These are phyloP conservation scores for Chloroclysta siterata DNA, from an alignment of 2,888 invertebrate species.

Conservation along the genomic window DNA sequence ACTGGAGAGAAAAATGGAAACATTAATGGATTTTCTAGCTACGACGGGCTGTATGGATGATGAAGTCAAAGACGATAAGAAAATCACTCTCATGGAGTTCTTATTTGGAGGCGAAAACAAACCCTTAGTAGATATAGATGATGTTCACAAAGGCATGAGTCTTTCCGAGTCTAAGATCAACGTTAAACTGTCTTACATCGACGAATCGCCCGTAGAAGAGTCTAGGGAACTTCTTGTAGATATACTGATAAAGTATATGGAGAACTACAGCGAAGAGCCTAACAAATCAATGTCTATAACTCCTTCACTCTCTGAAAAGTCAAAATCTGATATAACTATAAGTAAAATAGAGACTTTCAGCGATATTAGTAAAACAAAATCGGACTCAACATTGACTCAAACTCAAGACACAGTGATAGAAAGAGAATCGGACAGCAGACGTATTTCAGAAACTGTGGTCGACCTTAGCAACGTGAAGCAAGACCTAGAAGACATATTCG, in stretches of 20 bases:
- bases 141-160: conserved; percentile 58
- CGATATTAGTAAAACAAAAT: conserved; percentile 79
- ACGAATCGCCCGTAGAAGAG: conserved; percentile 78
- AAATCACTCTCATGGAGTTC: conserved; percentile 81
- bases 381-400: conserved; percentile 76
- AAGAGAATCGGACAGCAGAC: conserved; percentile 54
- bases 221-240: conserved; percentile 73
- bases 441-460: conserved; percentile 75
- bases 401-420: conserved; percentile 79
- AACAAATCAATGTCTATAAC: conserved; percentile 64
- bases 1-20: conserved; percentile 80
- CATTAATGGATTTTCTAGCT: conserved; percentile 77
- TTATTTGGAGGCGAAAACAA: conserved; percentile 73
- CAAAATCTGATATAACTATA: conserved; percentile 78
- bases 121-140: conserved; percentile 65
- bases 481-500: conserved; percentile 73
- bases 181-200: conserved; percentile 72
- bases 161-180: conserved; percentile 73
- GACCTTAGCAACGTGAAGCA: conserved; percentile 74
- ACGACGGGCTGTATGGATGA: conserved; percentile 75
- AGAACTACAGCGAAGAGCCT: conserved; percentile 64
- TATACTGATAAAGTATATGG: conserved; percentile 79
- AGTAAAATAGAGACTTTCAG: conserved; percentile 75
- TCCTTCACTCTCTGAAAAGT: conserved; percentile 75
- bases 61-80: conserved; percentile 69